Conservation (phyloP, 2,797 vertebrate species). For the Anabacerthia variegaticeps region DNA sequence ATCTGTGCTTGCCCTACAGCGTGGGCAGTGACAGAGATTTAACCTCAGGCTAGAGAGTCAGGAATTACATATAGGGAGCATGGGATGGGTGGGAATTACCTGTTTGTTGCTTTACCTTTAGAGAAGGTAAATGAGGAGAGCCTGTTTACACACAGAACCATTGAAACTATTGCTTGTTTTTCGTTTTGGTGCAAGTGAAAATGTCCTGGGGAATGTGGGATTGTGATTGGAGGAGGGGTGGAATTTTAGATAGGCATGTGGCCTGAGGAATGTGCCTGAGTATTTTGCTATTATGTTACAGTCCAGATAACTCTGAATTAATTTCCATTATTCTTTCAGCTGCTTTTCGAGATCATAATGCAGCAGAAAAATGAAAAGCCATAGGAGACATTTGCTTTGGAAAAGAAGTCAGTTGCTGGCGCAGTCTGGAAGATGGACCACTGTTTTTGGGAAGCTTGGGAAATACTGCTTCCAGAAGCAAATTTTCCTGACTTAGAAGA, state of each 20-base stretch:
- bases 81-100: not conserved
- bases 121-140: not conserved
- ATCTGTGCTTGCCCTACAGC: not conserved
- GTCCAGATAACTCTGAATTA: conserved; percentile 12
- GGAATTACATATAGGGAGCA: not conserved
- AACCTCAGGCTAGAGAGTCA: not conserved
- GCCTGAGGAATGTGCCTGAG: not conserved
- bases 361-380: conserved; percentile 79
- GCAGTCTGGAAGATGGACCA: conserved; percentile 74
- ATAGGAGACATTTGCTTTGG: conserved; percentile 69
- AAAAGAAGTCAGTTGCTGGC: conserved; percentile 66
- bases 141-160: not conserved
- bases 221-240: not conserved
- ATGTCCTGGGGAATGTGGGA: not conserved
- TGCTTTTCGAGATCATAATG: conserved; percentile 77
- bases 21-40: not conserved
- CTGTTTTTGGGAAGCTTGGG: conserved; percentile 66
- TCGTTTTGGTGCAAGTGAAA: not conserved
- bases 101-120: not conserved
- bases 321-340: conserved; percentile 65
- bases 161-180: not conserved
- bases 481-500: conserved; percentile 61
- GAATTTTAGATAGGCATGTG: conserved; percentile 2
- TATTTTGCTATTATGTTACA: conserved; percentile 31
- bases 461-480: conserved; percentile 68